Evolutionary conservation across 2,113 vertebrate species (phyloP), one percentile per base, ranked within the genome.

Genomic region (Theropithecus gelada): DNA sequence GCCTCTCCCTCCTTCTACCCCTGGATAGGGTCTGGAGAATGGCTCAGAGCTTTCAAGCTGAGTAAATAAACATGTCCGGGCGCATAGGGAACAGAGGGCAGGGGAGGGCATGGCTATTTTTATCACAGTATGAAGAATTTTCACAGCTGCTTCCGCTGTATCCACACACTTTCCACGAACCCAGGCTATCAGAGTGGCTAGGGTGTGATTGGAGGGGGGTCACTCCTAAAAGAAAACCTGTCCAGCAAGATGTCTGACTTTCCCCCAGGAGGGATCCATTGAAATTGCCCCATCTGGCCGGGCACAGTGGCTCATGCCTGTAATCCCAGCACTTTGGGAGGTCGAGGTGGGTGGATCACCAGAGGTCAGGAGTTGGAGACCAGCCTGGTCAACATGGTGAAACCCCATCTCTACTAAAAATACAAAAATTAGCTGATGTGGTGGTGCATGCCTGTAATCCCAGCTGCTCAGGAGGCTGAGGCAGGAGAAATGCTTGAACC

Each of bases 11-110:
- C 22, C 10, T 18, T 32, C 38, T 48, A 66, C 75, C 48, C 64
- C 48, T 22, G 45, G 35, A 16, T 50, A 20, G 66, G 45, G 57
- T 57, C 93, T 93, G 81, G 95, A 96, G 82, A 98, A 94, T 0
- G 76, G 81, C 45, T 94, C 76, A 48, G 81, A 93, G 88, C n/a
- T 52, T 64, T 86, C 95, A 97, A 97, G 95, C 97, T 98, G 97
- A 94, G 78, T 95, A 98, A 98, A 97, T 20, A 97, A 89, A 95
- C 90, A 14, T 35, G n/a, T 55, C 90, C 23, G 35, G 86, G 52
- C 84, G 43, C 72, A 64, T 5, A 61, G 90, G 80, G 80, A 95
- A 61, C 70, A 50, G 81, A 55, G 83, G 61, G 45, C 20, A 2
- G 68, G 55, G 45, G 75, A 94, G 93, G 95, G 81, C 70, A 72